Percentiles rank a stretch among this genome's conserved stretches.
Evolutionary conservation across 2,888 invertebrate species (phyloP).

Genomic region (Eubasilissa splendida): DNA sequence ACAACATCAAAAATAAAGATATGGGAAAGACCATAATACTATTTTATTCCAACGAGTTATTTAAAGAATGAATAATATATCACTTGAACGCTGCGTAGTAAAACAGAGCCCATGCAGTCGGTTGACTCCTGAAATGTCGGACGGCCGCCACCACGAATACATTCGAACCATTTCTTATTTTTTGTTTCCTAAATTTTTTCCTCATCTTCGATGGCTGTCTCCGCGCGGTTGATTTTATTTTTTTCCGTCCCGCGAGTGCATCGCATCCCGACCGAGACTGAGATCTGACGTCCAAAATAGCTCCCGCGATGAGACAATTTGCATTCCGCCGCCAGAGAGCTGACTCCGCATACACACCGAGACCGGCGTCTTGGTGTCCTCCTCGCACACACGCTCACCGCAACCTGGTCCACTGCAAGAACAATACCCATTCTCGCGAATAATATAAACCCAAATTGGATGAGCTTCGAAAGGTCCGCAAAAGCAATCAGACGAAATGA

Average conservation of each 20-base stretch:
- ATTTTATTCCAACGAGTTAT: no score
- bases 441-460: slow-evolving; percentile 3
- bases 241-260: slow-evolving; percentile 48
- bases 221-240: slow-evolving; percentile 49
- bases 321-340: slow-evolving; percentile 55
- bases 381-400: not conserved
- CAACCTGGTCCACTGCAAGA: slow-evolving; percentile 20
- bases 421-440: slow-evolving; percentile 20
- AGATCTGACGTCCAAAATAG: slow-evolving; percentile 57
- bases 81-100: no score
- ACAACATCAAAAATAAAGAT: no score
- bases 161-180: slow-evolving; percentile 38
- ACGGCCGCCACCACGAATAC: slow-evolving; percentile 24
- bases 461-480: not conserved
- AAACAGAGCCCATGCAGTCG: not conserved
- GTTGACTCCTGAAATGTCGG: slow-evolving; percentile 15
- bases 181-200: slow-evolving; percentile 25
- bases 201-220: slow-evolving; percentile 45
- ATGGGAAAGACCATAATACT: no score
- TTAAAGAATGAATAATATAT: no score
- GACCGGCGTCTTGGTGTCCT: not conserved
- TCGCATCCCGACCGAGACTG: slow-evolving; percentile 50
- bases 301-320: slow-evolving; percentile 58
- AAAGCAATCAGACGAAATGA: slow-evolving; percentile 4
- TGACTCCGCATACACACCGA: slow-evolving; percentile 34